A percentile compares a stretch with the other conserved stretches of the same genome.
These are phyloP conservation scores for Drosophila parvula DNA, from an alignment of 1,140 invertebrate species.

Conservation along the genomic window DNA sequence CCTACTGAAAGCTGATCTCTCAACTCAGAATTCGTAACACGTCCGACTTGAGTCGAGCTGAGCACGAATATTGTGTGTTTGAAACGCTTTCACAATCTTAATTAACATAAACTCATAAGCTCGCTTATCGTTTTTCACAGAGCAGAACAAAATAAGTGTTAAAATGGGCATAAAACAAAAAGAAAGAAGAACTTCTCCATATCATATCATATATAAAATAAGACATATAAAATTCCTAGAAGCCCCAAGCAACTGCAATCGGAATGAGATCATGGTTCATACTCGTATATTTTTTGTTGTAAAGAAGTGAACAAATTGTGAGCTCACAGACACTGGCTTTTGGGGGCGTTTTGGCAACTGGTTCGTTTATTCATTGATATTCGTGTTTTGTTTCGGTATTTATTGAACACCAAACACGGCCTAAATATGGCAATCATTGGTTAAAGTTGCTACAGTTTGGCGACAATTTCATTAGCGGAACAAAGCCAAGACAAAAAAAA, in stretches of 20 bases:
- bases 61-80: slow-evolving; percentile 47
- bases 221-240: slow-evolving; percentile 27
- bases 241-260: slow-evolving; percentile 29
- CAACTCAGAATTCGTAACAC: slow-evolving; percentile 23
- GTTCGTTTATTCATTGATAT: slow-evolving; percentile 37
- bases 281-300: neutral
- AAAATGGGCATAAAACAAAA: slow-evolving; percentile 22
- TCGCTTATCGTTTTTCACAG: slow-evolving; percentile 20
- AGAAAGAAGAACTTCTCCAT: slow-evolving; percentile 15
- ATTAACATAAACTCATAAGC: slow-evolving; percentile 37
- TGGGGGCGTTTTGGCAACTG: slow-evolving; percentile 46
- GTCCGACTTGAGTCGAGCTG: slow-evolving; percentile 1
- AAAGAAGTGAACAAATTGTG: slow-evolving; percentile 16
- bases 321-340: slow-evolving; percentile 22
- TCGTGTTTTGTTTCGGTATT: slow-evolving; percentile 46
- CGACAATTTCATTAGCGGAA: slow-evolving; percentile 75
- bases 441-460: slow-evolving; percentile 54
- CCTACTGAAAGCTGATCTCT: slow-evolving; percentile 28
- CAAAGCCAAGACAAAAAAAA: slow-evolving; percentile 28
- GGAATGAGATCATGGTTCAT: slow-evolving; percentile 38
- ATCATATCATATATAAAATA: slow-evolving; percentile 15
- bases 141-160: slow-evolving; percentile 39
- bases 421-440: slow-evolving; percentile 63
- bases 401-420: slow-evolving; percentile 56
- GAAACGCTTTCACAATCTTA: slow-evolving; percentile 56